Evolutionary conservation across 64 coral and sea anemone species (phyloP), one percentile per base, ranked within the genome.

Genomic region (Montipora efflorescens): DNA sequence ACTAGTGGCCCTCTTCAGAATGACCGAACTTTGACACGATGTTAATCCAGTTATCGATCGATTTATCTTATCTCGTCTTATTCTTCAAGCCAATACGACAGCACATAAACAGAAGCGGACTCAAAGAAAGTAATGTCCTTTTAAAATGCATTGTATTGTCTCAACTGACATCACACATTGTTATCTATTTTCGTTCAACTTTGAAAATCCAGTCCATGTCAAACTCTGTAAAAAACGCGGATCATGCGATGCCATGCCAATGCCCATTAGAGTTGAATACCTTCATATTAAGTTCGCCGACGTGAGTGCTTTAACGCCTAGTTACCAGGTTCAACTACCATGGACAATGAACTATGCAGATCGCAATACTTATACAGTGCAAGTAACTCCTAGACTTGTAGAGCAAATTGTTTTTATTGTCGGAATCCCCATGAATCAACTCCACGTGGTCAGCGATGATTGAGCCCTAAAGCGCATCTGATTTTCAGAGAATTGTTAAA

Each of bases 21-120:
- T 10, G 2, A 43, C 9, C 28, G 74, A 45, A 76, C 36, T 76
- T 76, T 25, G 74, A 76, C 11, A 67, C 9, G 4, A 22, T 84
- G 5, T 25, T 67, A 28, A 84, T 84, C 81, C 36, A 84, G 58
- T 69, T 86, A 71, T 86, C 47, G 62, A 86, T 86, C 82, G 19
- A 16, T 64, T 86, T 86, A 86, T 71, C 82, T 86, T 86, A 71
- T 86, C 82, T 48, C 8, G 49, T 36, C 36, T 36, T 36, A 2
- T 36, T 66, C 61, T 67, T 25, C 11, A 86, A 64, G 36, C 67
- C 16, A 67, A 49, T 21, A 43, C n/a, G 14, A 71, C 11, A 44
- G 59, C 81, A 21, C 28, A 67, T 49, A 86, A 86, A 71, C 66
- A 50, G 19, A n/a, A 18, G 47, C 64, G 2, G 51, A 9, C 82